Percentiles rank a stretch among this genome's conserved stretches.
Conservation (phyloP, 2,113 vertebrate genomes). For the Danio rerio region DNA sequence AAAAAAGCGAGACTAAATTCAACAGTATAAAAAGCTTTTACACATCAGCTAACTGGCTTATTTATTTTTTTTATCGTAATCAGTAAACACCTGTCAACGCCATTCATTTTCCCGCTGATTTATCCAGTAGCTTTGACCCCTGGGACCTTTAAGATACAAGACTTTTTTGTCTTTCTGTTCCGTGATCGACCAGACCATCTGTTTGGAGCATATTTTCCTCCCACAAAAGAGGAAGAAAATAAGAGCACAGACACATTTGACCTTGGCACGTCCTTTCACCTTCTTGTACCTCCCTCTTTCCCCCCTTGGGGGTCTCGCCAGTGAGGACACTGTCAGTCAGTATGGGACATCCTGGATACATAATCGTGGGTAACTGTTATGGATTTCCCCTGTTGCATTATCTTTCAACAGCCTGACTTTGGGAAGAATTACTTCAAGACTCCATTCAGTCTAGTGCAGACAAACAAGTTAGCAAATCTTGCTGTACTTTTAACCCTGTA, state of each 20-base stretch:
- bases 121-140: constrained; percentile 26
- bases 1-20: background rate
- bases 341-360: constrained; percentile 63
- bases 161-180: constrained; percentile 33
- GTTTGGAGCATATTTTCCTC: constrained; percentile 68
- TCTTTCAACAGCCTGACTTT: constrained; percentile 55
- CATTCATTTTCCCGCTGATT: constrained; percentile 8
- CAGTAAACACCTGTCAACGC: constrained; percentile 25
- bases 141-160: constrained; percentile 1
- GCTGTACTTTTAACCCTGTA: constrained; percentile 49
- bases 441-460: constrained; percentile 41
- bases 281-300: constrained; percentile 36
- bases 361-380: constrained; percentile 42
- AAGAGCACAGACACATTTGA: constrained; percentile 68
- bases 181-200: constrained; percentile 62
- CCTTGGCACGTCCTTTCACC: constrained; percentile 68
- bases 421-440: constrained; percentile 55
- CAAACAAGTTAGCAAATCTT: constrained; percentile 33
- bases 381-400: constrained; percentile 50
- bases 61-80: background rate
- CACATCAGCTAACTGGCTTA: constrained; percentile 1
- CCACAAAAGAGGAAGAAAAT: constrained; percentile 62
- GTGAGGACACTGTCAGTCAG: constrained; percentile 43
- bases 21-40: constrained; percentile 22
- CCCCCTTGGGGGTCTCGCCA: background rate